phyloP scores from a whole-genome alignment of 2,113 vertebrate genomes.

The Sigmodon hispidus region DNA sequence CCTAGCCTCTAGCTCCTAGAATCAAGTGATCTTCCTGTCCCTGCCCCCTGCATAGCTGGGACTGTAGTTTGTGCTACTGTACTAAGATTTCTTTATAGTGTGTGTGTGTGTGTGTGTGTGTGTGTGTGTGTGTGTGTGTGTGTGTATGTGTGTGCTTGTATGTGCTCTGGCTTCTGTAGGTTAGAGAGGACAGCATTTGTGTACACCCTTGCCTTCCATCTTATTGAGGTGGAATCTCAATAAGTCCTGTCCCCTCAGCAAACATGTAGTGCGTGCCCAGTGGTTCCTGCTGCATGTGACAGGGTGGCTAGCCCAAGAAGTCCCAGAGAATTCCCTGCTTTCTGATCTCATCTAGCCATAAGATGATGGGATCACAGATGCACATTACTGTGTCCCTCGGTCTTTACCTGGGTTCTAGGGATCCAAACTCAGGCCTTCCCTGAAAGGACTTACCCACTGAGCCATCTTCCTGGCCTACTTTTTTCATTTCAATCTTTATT shows the following conservation, averaged over 20 bases:
- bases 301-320: not conserved
- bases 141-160: too few relatives aligned
- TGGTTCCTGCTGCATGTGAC: not conserved
- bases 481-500: not conserved
- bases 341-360: not conserved
- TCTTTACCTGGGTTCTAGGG: not conserved
- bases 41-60: not conserved
- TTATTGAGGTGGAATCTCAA: not conserved
- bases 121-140: not conserved
- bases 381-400: rapidly evolving
- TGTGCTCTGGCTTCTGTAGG: not conserved
- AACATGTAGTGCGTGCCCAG: not conserved
- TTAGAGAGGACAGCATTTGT: not conserved
- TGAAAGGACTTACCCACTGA: not conserved
- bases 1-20: not conserved
- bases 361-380: too few relatives aligned
- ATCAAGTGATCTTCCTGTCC: not conserved
- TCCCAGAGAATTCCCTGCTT: not conserved
- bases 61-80: not conserved
- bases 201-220: not conserved
- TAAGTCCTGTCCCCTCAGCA: not conserved
- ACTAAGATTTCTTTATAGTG: not conserved
- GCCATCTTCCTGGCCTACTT: not conserved
- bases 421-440: not conserved
- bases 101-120: not conserved